These are phyloP conservation scores for Drosophila mauritiana DNA, from an alignment of 1,140 invertebrate genomes.

Conservation along the genomic window DNA sequence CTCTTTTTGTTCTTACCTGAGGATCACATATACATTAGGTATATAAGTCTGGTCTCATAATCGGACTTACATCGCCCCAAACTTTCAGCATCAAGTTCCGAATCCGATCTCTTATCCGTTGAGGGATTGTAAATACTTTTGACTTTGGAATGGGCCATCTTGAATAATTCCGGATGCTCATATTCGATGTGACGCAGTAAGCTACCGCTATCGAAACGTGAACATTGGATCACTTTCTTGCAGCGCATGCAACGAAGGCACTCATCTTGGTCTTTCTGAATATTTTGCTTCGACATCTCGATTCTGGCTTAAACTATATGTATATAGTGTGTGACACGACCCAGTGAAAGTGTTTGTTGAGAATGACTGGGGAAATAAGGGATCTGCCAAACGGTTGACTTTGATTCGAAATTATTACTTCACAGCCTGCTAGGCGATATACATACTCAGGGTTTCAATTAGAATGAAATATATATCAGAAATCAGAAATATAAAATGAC, in stretches of 20 bases:
- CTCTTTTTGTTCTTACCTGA: slow-evolving; percentile 29
- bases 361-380: background rate
- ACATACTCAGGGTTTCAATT: background rate
- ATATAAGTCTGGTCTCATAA: too few species aligned
- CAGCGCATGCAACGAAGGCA: slow-evolving; percentile 69
- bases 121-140: background rate
- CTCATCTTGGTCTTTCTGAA: slow-evolving; percentile 14
- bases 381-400: background rate
- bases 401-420: background rate
- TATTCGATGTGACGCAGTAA: slow-evolving; percentile 58
- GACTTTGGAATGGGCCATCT: slow-evolving; percentile 31
- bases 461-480: background rate
- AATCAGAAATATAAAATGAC: too few species aligned
- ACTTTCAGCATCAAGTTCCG: too few species aligned
- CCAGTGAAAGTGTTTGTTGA: background rate
- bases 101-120: too few species aligned
- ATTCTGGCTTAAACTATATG: background rate
- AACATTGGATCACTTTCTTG: slow-evolving; percentile 62
- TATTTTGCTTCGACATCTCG: slow-evolving; percentile 20
- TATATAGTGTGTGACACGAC: background rate
- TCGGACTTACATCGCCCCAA: too few species aligned
- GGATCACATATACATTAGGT: too few species aligned
- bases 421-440: background rate
- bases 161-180: slow-evolving; percentile 65
- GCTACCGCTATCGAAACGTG: slow-evolving; percentile 56